These are phyloP conservation scores for Sebastes diploproa DNA, from an alignment of 2,797 vertebrate species.

Conservation along the genomic window DNA sequence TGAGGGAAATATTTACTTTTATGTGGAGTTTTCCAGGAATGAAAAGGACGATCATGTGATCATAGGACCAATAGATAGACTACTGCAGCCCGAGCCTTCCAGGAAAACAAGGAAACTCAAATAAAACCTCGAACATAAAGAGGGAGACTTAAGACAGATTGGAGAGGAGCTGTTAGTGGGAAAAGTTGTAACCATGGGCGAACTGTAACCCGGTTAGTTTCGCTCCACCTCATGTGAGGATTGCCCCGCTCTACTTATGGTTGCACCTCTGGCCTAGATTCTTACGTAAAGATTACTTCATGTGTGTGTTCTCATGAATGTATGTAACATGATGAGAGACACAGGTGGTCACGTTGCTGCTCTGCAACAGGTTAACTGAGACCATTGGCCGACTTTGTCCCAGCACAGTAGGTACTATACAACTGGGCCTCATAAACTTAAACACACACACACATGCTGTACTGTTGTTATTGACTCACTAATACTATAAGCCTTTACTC, in stretches of 20 bases:
- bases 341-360: slow-evolving; percentile 43
- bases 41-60: background rate
- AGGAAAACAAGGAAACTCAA: background rate
- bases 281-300: slow-evolving; percentile 21
- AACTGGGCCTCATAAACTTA: background rate
- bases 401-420: background rate
- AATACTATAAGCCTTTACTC: slow-evolving; percentile 41
- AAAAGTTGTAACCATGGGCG: background rate
- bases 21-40: background rate
- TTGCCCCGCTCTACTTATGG: background rate
- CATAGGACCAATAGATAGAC: background rate
- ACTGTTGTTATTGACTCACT: slow-evolving; percentile 43
- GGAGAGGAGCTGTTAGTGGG: background rate
- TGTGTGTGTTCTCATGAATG: slow-evolving; percentile 3
- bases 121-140: background rate
- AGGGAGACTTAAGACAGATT: background rate
- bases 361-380: slow-evolving; percentile 18
- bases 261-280: slow-evolving; percentile 72
- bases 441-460: background rate
- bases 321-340: slow-evolving; percentile 50
- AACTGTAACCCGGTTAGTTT: background rate
- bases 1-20: background rate
- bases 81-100: background rate
- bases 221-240: background rate
- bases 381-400: background rate